Conservation (phyloP, 2,113 vertebrate genomes). For the Bolborhynchus lineola region DNA sequence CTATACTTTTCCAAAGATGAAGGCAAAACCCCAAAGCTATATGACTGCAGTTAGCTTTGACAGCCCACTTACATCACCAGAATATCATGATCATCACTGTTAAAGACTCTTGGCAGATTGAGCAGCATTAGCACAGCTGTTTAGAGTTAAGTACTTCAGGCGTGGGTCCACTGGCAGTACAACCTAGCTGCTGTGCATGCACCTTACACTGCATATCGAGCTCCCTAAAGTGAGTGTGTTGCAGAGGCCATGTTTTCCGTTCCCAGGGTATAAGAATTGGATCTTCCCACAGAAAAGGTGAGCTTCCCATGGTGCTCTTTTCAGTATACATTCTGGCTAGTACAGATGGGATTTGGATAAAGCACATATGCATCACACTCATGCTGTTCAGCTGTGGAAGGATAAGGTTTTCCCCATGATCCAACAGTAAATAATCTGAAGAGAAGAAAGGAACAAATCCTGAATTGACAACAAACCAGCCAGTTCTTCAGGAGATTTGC, state of each 20-base stretch:
- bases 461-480: not conserved
- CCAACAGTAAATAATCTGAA: not conserved
- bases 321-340: not conserved
- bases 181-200: not conserved
- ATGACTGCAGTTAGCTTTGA: not conserved
- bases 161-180: not conserved
- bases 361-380: not conserved
- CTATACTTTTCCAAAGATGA: not conserved
- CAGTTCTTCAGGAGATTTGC: not conserved
- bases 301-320: not conserved
- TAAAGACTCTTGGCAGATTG: slow-evolving; percentile 11
- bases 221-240: not conserved
- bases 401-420: not conserved
- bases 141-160: not conserved
- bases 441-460: not conserved
- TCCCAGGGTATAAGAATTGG: not conserved
- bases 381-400: not conserved
- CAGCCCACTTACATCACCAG: not conserved
- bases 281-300: not conserved
- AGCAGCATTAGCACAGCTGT: not conserved
- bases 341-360: not conserved
- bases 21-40: not conserved
- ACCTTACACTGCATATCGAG: not conserved
- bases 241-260: not conserved
- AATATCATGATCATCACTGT: not conserved